These are phyloP conservation scores for Agrotis puta DNA, from an alignment of 2,888 invertebrate genomes.

Conservation along the genomic window DNA sequence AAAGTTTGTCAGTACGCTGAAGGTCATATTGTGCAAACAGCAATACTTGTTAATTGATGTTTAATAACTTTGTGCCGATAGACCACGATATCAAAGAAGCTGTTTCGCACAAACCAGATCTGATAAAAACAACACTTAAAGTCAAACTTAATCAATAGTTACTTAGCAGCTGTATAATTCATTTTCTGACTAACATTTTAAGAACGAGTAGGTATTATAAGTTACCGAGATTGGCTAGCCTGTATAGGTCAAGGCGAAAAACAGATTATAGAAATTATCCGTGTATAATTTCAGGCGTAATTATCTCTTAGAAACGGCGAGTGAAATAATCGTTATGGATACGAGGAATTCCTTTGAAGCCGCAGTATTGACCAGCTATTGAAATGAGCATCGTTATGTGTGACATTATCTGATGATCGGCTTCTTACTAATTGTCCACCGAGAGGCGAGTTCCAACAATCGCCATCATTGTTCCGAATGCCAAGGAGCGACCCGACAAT, in stretches of 20 bases:
- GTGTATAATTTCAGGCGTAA: conserved; percentile 32
- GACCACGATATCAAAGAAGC: background rate
- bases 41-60: background rate
- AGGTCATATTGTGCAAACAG: background rate
- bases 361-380: conserved; percentile 46
- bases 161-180: conserved; percentile 10
- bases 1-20: background rate
- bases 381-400: conserved; percentile 36
- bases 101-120: background rate
- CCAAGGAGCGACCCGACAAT: conserved; percentile 78
- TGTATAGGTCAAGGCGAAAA: conserved; percentile 55
- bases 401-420: conserved; percentile 72
- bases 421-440: conserved; percentile 78
- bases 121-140: conserved; percentile 9
- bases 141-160: conserved; percentile 9
- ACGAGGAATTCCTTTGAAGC: conserved; percentile 45
- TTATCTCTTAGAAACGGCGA: conserved; percentile 31
- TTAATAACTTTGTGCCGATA: background rate
- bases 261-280: conserved; percentile 48
- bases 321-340: conserved; percentile 37
- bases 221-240: conserved; percentile 23
- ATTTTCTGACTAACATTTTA: conserved; percentile 25
- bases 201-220: conserved; percentile 12
- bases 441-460: conserved; percentile 77
- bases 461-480: conserved; percentile 80